Evolutionary conservation across 1,140 invertebrate genomes (phyloP), one percentile per base, ranked within the genome.

Genomic region (Lucilia cuprina): DNA sequence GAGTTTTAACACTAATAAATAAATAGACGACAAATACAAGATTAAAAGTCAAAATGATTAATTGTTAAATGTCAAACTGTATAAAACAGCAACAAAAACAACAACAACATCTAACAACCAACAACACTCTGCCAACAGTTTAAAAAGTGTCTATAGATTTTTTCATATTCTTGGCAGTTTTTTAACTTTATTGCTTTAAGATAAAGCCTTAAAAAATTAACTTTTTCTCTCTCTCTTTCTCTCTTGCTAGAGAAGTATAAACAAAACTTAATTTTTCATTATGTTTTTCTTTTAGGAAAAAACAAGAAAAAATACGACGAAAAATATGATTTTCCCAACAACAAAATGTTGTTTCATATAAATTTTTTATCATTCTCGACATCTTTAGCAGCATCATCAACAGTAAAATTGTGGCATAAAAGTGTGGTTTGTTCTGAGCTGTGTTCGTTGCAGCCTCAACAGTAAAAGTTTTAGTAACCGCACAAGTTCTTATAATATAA

Each of bases 11-110:
- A 60, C 55, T 60, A 60, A 60, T 60, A 60, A 60, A 60, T 60
- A 60, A 60, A 60, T 60, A 60, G 55, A 60, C 55, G 55, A 60
- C 35, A 41, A 41, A 47, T 35, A 78, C 13, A 47, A 47, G 75
- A 78, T 78, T 78, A 78, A 78, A 78, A 78, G 75, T 78, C 75
- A 78, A 78, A 78, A 78, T 78, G 75, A 78, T 78, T 78, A 78
- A 78, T 78, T 78, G 35, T 78, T 78, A 78, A 78, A 78, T 78
- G 75, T 78, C 75, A 78, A 78, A 78, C 35, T 41, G 75, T 78
- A 14, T 41, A 47, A n/a, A 78, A 41, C 75, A 41, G 55, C 55
- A 60, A 60, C 14, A 60, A 60, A 5, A 60, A 7, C 41, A 41
- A 17, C 13, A 14, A 12, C 10, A 60, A n/a, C n/a, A n/a, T n/a